These are phyloP conservation scores for Anniella stebbinsi DNA, from an alignment of 2,797 vertebrate species.

Conservation along the genomic window DNA sequence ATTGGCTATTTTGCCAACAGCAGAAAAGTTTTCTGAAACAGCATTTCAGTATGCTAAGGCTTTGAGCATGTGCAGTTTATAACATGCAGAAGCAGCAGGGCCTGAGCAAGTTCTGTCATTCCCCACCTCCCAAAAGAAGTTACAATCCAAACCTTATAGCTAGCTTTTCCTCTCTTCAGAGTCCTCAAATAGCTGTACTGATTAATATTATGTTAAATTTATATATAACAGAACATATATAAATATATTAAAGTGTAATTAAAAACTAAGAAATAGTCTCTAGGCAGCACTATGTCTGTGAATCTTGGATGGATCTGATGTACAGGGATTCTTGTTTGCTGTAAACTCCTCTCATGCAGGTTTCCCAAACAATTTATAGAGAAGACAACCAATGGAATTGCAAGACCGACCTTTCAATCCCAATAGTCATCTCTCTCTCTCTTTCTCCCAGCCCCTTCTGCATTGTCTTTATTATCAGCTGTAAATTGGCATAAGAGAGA, in stretches of 20 bases:
- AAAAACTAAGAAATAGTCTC: slow-evolving; percentile 57
- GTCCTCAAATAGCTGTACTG: slow-evolving; percentile 57
- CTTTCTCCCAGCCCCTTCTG: not conserved
- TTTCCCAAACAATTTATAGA: not conserved
- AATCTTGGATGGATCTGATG: slow-evolving; percentile 49
- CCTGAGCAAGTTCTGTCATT: slow-evolving; percentile 32
- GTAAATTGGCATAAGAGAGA: too few relatives aligned
- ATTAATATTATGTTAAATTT: slow-evolving; percentile 60
- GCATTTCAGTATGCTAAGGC: not conserved
- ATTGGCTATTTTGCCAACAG: slow-evolving; percentile 52
- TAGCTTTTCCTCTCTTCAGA: slow-evolving; percentile 49
- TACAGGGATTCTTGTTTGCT: slow-evolving; percentile 40
- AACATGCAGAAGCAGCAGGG: slow-evolving; percentile 32
- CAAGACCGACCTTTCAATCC: not conserved
- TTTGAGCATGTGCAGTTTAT: slow-evolving; percentile 29
- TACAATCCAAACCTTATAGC: slow-evolving; percentile 54
- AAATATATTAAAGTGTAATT: slow-evolving; percentile 70
- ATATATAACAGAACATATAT: slow-evolving; percentile 67
- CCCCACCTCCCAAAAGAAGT: not conserved
- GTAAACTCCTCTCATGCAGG: slow-evolving; percentile 18
- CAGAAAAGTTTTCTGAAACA: slow-evolving; percentile 62
- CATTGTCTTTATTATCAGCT: not conserved
- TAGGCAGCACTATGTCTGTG: slow-evolving; percentile 52
- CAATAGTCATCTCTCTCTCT: not conserved
- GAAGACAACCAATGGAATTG: not conserved